A percentile compares a stretch with the other conserved stretches of the same genome.
Conservation (phyloP, 1,140 invertebrate genomes). For the Leucophenga varia region DNA sequence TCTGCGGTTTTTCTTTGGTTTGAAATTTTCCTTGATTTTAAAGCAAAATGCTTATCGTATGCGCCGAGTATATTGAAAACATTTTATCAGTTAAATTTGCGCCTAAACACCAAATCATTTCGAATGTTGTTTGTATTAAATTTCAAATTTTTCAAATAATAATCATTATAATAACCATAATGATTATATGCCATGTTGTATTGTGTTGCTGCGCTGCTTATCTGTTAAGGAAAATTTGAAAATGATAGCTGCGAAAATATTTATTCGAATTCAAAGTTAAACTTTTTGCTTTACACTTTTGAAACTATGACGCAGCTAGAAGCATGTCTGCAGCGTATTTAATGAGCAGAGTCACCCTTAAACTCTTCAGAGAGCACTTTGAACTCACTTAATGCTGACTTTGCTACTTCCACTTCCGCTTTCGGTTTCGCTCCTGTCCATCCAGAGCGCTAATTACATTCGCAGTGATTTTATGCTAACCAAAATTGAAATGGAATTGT, state of each 20-base stretch:
- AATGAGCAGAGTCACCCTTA: neutral
- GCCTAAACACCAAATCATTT: slow-evolving; percentile 4
- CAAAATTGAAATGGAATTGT: slow-evolving; percentile 34
- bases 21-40: too few species aligned
- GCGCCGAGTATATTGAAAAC: too few species aligned
- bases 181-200: slow-evolving; percentile 3
- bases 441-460: slow-evolving; percentile 38
- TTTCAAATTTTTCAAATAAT: slow-evolving; percentile 12
- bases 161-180: neutral
- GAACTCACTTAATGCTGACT: too few species aligned
- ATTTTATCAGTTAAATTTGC: slow-evolving; percentile 26
- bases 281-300: neutral
- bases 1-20: too few species aligned
- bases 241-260: slow-evolving; percentile 42
- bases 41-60: neutral
- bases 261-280: neutral
- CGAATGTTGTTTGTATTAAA: too few species aligned
- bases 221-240: too few species aligned
- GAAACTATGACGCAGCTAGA: too few species aligned
- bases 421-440: slow-evolving; percentile 20
- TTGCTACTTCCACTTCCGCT: slow-evolving; percentile 1
- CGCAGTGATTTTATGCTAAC: slow-evolving; percentile 43
- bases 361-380: too few species aligned
- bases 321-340: too few species aligned
- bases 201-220: slow-evolving; percentile 21